phyloP scores from a whole-genome alignment of 2,113 vertebrate genomes.

The Rhinoptilus africanus region DNA sequence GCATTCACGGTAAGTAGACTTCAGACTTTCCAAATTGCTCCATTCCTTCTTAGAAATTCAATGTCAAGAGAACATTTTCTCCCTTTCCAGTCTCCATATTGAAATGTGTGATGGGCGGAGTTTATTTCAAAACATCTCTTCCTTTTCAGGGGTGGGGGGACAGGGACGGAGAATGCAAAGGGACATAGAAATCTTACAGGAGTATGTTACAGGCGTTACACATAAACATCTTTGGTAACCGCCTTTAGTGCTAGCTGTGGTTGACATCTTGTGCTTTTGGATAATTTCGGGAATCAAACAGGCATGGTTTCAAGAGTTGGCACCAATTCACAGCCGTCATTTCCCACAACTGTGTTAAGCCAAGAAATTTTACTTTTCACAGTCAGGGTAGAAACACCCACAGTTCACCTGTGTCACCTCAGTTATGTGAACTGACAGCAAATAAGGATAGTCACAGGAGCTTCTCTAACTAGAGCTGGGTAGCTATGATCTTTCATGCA shows the following conservation, averaged over 20 bases:
- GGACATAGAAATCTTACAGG: not conserved
- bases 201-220: not conserved
- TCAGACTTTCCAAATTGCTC: not conserved
- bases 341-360: not conserved
- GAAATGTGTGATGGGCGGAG: not conserved
- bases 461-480: not conserved
- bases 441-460: not conserved
- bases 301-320: not conserved
- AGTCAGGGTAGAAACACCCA: not conserved
- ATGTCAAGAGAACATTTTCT: not conserved
- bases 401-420: not conserved
- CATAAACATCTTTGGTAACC: not conserved
- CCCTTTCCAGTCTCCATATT: not conserved
- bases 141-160: fast-evolving
- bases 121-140: not conserved
- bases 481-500: not conserved
- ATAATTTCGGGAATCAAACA: not conserved
- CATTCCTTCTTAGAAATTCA: not conserved
- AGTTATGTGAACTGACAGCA: not conserved
- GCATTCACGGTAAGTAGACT: not conserved
- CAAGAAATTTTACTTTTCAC: not conserved
- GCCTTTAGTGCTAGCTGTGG: not conserved
- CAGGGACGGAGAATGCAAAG: not conserved
- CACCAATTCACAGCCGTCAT: not conserved
- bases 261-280: not conserved